Base-by-base conservation (phyloP, 2,888 invertebrate genomes). In the Hirtodrosophila duncani region DNA sequence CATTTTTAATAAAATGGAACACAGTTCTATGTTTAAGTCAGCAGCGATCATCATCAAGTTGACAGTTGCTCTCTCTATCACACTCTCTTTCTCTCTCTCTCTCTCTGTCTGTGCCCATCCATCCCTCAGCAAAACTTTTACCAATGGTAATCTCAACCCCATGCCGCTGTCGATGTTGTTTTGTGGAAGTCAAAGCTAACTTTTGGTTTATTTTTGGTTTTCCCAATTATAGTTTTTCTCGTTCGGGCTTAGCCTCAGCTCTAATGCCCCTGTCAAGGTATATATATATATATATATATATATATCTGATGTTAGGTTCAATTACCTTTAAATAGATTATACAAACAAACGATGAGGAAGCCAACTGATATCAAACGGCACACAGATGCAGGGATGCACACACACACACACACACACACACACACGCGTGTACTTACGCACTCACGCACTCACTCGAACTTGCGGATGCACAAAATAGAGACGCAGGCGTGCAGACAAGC, bases 281-380 rank as follows among this genome's bases (percentile, higher is more conserved):
- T 41, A 6, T 13, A 21, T 33, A 44, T 33, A 31, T 44, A 44
- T 36, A 33, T 36, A 27, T 44, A 36, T 8, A 50, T 38, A 20
- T 59, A 14, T 50, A 49, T 43, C 9, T 24, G n/a, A 9, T 29
- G 31, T 58, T 59, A 71, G 64, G 72, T 72, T 72, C 72, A 72
- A 72, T 77, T 80, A 72, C 80, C 72, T 80, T 75, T 70, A 75
- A 75, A 80, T 72, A 71, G 80, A 71, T 75, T 79, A 79, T 46
- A 79, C 67, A 79, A 79, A 75, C 77, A 79, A 30, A 51, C 27
- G 26, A 9, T 13, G 10, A 16, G 30, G 14, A 13, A 11, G 17
- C 11, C 43, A 44, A 52, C 52, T 31, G 10, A 45, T 18, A 37
- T 53, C 36, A 45, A 42, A 44, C 59, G 34, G 9, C 16, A 9